Evolutionary conservation across 2,113 vertebrate genomes (phyloP).

Genomic region (Todiramphus saurophagus): DNA sequence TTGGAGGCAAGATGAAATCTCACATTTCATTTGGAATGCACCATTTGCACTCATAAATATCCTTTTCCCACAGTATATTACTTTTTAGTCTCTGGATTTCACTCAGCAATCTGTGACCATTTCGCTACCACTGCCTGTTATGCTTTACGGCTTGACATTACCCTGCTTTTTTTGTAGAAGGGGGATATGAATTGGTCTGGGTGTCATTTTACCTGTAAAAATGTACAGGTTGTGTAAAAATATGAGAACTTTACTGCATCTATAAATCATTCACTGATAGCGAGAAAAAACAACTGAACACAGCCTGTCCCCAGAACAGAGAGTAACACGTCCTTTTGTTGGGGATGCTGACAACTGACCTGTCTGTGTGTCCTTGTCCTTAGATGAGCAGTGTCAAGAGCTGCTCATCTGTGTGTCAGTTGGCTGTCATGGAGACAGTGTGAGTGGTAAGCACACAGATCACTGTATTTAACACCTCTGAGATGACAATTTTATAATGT

Average conservation of each 20-base stretch:
- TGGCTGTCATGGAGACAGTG: not conserved
- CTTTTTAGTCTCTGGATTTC: not conserved
- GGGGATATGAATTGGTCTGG: not conserved
- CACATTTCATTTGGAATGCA: not conserved
- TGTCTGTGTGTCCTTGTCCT: not conserved
- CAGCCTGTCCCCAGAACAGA: not conserved
- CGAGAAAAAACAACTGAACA: not conserved
- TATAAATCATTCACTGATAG: not conserved
- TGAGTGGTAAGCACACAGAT: not conserved
- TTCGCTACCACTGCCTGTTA: not conserved
- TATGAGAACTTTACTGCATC: not conserved
- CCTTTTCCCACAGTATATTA: not conserved
- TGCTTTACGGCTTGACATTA: not conserved
- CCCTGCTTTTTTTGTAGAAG: not conserved
- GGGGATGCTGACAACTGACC: accelerated
- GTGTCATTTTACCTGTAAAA: not conserved
- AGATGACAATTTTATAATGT: not conserved
- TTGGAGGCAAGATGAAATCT: not conserved
- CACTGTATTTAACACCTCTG: not conserved
- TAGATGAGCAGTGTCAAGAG: not conserved
- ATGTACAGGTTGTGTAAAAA: not conserved
- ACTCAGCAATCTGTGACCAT: not conserved
- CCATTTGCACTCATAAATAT: not conserved
- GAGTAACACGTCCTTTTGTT: not conserved
- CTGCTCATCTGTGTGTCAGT: not conserved